Conservation (phyloP, 2,113 vertebrate species). For the Chloropsis hardwickii region DNA sequence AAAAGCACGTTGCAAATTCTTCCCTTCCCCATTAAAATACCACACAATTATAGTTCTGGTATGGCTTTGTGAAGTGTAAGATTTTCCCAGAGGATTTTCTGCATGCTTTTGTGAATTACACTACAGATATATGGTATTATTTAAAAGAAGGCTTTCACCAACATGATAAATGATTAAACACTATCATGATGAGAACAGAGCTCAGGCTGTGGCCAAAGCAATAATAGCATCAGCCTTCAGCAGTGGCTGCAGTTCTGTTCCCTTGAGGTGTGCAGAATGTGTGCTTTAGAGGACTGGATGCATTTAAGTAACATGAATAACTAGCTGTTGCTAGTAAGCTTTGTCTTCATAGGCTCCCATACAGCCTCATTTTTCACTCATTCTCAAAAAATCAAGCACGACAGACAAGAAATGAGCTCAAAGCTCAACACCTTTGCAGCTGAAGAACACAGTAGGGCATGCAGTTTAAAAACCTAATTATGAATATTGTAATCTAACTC, state of each 20-base stretch:
- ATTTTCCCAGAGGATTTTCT: not conserved
- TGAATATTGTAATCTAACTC: not conserved
- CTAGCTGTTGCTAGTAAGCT: not conserved
- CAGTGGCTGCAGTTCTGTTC: not conserved
- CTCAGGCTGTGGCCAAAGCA: not conserved
- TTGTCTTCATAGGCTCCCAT: not conserved
- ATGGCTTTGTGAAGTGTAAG: not conserved
- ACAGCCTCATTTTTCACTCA: not conserved
- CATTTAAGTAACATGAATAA: not conserved
- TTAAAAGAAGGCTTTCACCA: not conserved
- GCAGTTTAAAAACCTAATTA: not conserved
- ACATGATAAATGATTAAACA: not conserved
- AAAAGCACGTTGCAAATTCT: not conserved
- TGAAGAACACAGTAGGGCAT: not conserved
- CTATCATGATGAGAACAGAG: not conserved
- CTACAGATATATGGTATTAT: not conserved
- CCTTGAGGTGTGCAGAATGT: not conserved
- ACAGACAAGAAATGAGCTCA: not conserved
- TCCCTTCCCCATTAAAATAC: not conserved
- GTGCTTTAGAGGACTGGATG: not conserved
- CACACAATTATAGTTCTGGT: not conserved
- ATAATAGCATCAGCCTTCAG: not conserved
- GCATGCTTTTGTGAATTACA: not conserved
- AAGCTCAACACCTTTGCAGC: not conserved
- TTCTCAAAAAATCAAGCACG: not conserved